phyloP scores from a whole-genome alignment of 2,113 vertebrate species.

The Oceanodroma tethys region DNA sequence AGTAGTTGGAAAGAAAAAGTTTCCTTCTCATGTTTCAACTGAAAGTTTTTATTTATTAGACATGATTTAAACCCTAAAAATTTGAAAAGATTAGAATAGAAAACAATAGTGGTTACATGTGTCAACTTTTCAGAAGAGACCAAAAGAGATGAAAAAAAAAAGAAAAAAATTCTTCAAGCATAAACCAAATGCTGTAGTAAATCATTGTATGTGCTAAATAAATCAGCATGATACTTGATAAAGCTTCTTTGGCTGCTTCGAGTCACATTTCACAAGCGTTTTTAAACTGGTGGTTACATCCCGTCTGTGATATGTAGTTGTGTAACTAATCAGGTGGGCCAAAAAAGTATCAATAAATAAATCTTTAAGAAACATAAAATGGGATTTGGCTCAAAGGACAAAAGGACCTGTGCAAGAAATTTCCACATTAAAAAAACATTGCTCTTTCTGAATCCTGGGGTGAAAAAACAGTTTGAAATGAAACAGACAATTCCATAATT shows the following conservation, averaged over 20 bases:
- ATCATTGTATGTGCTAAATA: constrained; percentile 29
- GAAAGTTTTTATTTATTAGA: constrained; percentile 25
- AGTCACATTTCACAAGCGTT: constrained; percentile 6
- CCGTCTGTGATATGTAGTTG: constrained; percentile 51
- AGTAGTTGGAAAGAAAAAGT: constrained; percentile 8
- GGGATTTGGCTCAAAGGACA: constrained; percentile 66
- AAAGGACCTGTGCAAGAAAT: constrained; percentile 65
- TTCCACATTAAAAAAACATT: constrained; percentile 80
- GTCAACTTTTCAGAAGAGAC: background rate
- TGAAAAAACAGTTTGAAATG: constrained; percentile 67
- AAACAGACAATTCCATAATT: constrained; percentile 76
- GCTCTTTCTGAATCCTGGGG: constrained; percentile 54
- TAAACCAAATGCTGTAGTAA: constrained; percentile 28
- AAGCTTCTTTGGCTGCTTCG: constrained; percentile 9
- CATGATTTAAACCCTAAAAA: constrained; percentile 18
- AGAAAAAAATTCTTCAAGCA: background rate
- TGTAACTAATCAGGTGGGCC: constrained; percentile 65
- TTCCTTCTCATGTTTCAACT: constrained; percentile 9
- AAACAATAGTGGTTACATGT: constrained; percentile 33
- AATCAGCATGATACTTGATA: constrained; percentile 49
- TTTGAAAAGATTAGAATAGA: constrained; percentile 15
- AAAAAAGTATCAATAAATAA: constrained; percentile 72
- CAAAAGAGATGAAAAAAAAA: background rate
- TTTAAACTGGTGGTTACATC: constrained; percentile 32
- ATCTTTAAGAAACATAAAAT: constrained; percentile 62